A percentile compares a stretch with the other conserved stretches of the same genome.
phyloP scores from a whole-genome alignment of 2,797 vertebrate genomes.

The Macrochelys suwanniensis region DNA sequence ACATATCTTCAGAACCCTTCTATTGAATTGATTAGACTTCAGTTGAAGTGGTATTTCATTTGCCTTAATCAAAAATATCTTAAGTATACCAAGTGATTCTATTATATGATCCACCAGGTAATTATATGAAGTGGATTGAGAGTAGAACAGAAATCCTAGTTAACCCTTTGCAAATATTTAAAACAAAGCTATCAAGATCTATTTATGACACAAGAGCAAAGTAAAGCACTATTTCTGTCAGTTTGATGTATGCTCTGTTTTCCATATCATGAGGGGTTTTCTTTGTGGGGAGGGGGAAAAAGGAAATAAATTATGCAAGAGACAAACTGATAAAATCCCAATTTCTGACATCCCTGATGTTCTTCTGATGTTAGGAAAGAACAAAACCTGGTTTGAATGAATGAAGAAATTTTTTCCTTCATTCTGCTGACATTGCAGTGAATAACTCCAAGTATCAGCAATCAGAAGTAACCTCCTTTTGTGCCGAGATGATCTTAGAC shows the following conservation, averaged over 20 bases:
- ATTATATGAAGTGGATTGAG: neutral
- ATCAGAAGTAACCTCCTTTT: slow-evolving; percentile 15
- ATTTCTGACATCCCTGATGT: slow-evolving; percentile 42
- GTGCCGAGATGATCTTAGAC: slow-evolving; percentile 4
- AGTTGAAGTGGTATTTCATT: neutral
- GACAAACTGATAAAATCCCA: slow-evolving; percentile 51
- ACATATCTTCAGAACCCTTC: slow-evolving; percentile 22
- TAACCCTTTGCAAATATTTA: slow-evolving; percentile 4
- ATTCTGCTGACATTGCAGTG: slow-evolving; percentile 17
- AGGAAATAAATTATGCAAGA: slow-evolving; percentile 63
- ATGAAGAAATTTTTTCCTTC: slow-evolving; percentile 28
- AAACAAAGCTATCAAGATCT: slow-evolving; percentile 43
- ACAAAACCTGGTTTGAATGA: slow-evolving; percentile 58
- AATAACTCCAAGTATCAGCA: neutral
- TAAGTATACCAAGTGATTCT: neutral
- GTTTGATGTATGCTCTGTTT: slow-evolving; percentile 6
- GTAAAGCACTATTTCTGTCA: slow-evolving; percentile 22
- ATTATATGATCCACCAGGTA: neutral
- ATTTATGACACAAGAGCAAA: slow-evolving; percentile 4
- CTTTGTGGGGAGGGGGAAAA: neutral
- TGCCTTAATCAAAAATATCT: neutral
- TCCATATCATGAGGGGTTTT: neutral
- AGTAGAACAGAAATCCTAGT: slow-evolving; percentile 6
- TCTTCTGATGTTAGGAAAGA: slow-evolving; percentile 46
- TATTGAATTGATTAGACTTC: neutral